Evolutionary conservation across 2,113 vertebrate genomes (phyloP), one percentile per base, ranked within the genome.

Genomic region (Petromus typicus): DNA sequence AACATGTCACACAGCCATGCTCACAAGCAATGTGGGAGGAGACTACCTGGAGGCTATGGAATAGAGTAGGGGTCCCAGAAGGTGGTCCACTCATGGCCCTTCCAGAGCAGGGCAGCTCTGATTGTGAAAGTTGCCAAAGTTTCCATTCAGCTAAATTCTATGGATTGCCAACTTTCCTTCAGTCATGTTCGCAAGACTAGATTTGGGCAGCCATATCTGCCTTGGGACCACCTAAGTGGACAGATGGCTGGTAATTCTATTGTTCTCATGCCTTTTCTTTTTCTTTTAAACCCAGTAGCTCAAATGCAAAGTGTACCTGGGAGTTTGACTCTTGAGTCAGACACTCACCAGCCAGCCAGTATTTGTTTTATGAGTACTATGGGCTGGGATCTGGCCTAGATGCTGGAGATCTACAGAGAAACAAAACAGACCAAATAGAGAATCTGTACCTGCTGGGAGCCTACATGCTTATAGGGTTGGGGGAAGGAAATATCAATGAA

Each of bases 141-240:
- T 89, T 76, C 48, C 73, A 43, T 81, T 84, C 32, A 86, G 88
- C 84, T 45, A 32, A 87, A 40, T 86, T 93, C 71, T 80, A 17
- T 11, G 40, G 25, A 61, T 18, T 43, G 57, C 17, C n/a, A 54
- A 11, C n/a, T 63, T 75, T 57, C 56, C 71, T 93, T 32, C n/a
- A 16, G 1, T 48, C 43, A 59, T 57, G 59, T 78, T 54, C 45
- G 71, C 13, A 5, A 13, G 37, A 56, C 67, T 69, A 37, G 40
- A n/a, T 43, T 43, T 86, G 83, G 16, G 54, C 40, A 71, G 75
- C 43, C 27, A 0, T 61, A 11, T 43, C 67, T 92, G 64, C n/a
- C 57, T 56, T 48, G 94, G 56, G 34, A 54, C 88, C 16, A 7
- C 48, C 69, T 23, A 73, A 86, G 59, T 51, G 25, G 51, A 81